Percentiles rank a stretch among this genome's conserved stretches.
These are phyloP conservation scores for Poecilia wingei DNA, from an alignment of 2,797 vertebrate genomes.

Conservation along the genomic window DNA sequence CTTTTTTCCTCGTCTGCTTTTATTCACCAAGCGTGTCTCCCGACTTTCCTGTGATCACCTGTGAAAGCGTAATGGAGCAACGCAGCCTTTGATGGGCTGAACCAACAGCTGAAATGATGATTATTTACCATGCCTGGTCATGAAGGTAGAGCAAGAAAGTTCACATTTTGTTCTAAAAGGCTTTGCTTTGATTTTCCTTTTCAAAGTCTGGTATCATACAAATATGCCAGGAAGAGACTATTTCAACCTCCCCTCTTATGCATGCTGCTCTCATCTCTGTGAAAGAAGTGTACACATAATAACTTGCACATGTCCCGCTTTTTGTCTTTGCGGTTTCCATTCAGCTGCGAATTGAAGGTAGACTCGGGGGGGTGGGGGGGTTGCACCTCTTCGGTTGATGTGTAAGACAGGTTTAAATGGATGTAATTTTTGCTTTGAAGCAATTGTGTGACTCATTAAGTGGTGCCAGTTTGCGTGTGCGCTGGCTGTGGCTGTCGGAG, in stretches of 20 bases:
- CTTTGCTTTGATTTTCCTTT: constrained; percentile 82
- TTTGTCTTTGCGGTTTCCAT: constrained; percentile 83
- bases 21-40: constrained; percentile 54
- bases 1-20: constrained; percentile 60
- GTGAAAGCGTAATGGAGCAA: constrained; percentile 54
- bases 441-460: constrained; percentile 82
- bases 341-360: constrained; percentile 81
- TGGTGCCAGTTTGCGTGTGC: constrained; percentile 74
- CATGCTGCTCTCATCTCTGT: constrained; percentile 85
- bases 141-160: constrained; percentile 67
- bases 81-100: constrained; percentile 63
- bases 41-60: constrained; percentile 72
- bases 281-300: constrained; percentile 80
- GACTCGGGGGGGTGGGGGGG: constrained; percentile 29
- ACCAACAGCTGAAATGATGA: constrained; percentile 73
- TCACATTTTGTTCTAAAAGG: constrained; percentile 74
- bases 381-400: constrained; percentile 71
- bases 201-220: constrained; percentile 81
- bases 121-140: constrained; percentile 69
- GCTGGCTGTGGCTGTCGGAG: constrained; percentile 68
- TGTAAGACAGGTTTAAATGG: constrained; percentile 84
- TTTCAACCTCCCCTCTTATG: constrained; percentile 73
- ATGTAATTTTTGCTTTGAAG: constrained; percentile 85
- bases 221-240: constrained; percentile 77
- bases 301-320: constrained; percentile 85